Evolutionary conservation across 2,888 invertebrate species (phyloP), one percentile per base, ranked within the genome.

Genomic region (Phyllotreta cruciferae): DNA sequence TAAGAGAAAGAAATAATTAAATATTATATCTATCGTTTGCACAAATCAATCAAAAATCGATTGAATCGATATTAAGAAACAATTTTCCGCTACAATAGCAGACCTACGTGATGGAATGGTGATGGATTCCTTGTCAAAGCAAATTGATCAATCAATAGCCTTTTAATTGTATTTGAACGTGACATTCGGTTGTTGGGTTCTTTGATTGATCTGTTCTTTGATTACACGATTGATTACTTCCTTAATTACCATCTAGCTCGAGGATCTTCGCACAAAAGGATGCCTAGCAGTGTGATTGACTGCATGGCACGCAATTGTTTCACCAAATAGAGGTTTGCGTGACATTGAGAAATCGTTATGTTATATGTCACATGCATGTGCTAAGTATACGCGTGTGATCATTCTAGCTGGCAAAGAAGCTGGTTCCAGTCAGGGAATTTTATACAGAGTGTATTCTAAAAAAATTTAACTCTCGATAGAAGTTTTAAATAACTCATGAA

Each of bases 131-230:
- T 49, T 39, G 61, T 61, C 55, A 39, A 36, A 55, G 44, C 53
- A 55, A 55, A 61, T 61, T 49, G 61, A 61, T 55, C 55, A 55
- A 61, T 61, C 61, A 55, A 55, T 61, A 55, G 13, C 39, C 49
- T 14, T 55, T 61, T 49, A 56, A 62, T 49, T 56, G 56, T 49
- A 45, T 61, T 13, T 37, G 54, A 34, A 45, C 54, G 60, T 54
- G 60, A 45, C 60, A 60, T 38, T 45, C 45, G 41, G 47, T 35
- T 54, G 45, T 56, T 49, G 37, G 47, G n/a, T 35, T 47, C 36
- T 56, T 37, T 47, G 47, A 47, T 56, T 13, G 56, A 56, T 56
- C 47, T 56, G n/a, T 56, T 38, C 38, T 37, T 52, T 11, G 37
- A 52, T 37, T 37, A 6, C 34, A 13, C 10, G 37, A 56, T 56